Conservation (phyloP, 2,797 vertebrate genomes). For the Neostethus bicornis region DNA sequence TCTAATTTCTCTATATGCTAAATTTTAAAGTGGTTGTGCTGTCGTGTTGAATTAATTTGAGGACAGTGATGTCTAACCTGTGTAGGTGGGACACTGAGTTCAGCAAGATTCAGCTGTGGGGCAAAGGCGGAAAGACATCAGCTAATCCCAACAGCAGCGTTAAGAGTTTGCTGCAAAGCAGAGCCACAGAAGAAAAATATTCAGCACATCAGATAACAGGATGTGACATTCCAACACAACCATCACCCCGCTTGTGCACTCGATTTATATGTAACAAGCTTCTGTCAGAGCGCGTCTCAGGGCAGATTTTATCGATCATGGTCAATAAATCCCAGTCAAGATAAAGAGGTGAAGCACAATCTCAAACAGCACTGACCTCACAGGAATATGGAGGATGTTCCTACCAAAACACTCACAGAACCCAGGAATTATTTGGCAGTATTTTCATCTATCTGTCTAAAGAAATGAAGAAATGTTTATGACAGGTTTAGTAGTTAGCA, state of each 20-base stretch:
- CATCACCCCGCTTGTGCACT: constrained; percentile 8
- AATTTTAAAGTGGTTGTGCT: constrained; percentile 26
- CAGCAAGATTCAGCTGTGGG: constrained; percentile 10
- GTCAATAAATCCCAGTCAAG: constrained; percentile 44
- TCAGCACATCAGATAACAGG: constrained; percentile 22
- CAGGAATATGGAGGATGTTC: constrained; percentile 54
- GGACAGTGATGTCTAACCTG: constrained; percentile 42
- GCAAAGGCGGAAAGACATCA: constrained; percentile 27
- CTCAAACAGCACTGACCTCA: constrained; percentile 37
- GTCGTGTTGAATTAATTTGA: constrained; percentile 10
- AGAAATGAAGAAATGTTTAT: not conserved
- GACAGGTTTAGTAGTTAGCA: not conserved
- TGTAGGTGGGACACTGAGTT: constrained; percentile 24
- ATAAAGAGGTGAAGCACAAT: constrained; percentile 44
- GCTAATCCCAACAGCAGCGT: constrained; percentile 35
- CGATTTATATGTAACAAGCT: constrained; percentile 33
- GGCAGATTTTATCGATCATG: constrained; percentile 41
- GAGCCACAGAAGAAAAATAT: constrained; percentile 35
- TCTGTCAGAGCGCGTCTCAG: constrained; percentile 23
- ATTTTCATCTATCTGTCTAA: too few relatives aligned
- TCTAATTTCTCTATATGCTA: constrained; percentile 12
- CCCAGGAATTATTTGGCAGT: constrained; percentile 6
- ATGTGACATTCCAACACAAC: constrained; percentile 21
- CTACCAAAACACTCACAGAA: constrained; percentile 19
- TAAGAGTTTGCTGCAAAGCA: constrained; percentile 24